Evolutionary conservation across 2,113 vertebrate species (phyloP).

Genomic region (Ia io): DNA sequence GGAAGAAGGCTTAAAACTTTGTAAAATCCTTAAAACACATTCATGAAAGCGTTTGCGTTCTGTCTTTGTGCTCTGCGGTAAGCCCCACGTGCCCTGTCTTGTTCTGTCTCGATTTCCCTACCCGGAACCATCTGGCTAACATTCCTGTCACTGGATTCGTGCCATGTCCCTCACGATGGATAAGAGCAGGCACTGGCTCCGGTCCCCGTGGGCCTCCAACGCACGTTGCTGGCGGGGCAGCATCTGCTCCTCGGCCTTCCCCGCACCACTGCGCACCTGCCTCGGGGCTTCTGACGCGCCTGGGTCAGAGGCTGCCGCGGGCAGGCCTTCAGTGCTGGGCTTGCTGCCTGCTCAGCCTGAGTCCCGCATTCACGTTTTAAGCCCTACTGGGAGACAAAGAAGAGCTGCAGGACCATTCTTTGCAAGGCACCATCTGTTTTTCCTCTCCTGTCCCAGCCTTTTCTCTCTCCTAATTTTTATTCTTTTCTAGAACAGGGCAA

Average conservation of each 20-base stretch:
- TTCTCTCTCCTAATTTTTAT: neutral
- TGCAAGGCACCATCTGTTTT: neutral
- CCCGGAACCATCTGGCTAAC: neutral
- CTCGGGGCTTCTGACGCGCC: fast-evolving
- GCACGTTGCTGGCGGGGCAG: fast-evolving
- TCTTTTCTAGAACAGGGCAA: neutral
- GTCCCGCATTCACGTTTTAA: neutral
- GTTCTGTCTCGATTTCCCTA: neutral
- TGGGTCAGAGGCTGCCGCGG: neutral
- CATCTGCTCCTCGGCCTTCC: neutral
- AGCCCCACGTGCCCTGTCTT: neutral
- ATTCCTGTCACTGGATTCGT: neutral
- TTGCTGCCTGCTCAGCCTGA: neutral
- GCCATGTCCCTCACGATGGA: neutral
- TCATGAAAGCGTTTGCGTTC: neutral
- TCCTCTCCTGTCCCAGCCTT: neutral
- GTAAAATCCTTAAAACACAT: neutral
- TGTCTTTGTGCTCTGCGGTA: neutral
- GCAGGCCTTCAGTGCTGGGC: neutral
- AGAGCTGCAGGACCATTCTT: neutral
- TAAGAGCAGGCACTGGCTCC: neutral
- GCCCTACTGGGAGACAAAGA: neutral
- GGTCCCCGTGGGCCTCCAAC: fast-evolving
- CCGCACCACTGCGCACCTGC: neutral
- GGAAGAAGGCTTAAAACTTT: neutral